A percentile compares a stretch with the other conserved stretches of the same genome.
phyloP scores from a whole-genome alignment of 2,888 invertebrate species.

The Cinara cedri region DNA sequence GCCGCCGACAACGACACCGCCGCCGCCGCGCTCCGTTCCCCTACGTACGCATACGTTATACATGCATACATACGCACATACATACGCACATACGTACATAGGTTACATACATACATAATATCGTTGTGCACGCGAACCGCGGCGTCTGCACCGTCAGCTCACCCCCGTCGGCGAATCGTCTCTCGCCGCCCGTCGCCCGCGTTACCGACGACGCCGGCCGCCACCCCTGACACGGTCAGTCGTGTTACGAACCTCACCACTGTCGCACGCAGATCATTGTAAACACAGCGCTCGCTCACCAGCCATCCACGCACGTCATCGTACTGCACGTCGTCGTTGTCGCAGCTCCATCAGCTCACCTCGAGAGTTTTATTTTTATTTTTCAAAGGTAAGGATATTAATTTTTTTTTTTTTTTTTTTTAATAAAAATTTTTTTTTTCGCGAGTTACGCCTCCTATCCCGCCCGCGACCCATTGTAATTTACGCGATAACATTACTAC shows the following conservation, averaged over 20 bases:
- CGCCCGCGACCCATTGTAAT: no score
- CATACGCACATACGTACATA: neutral
- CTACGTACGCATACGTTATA: neutral
- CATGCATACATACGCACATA: neutral
- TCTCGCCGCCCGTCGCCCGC: neutral
- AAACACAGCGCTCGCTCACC: neutral
- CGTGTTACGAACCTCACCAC: conserved; percentile 50
- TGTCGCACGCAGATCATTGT: conserved; percentile 37
- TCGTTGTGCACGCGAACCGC: conserved; percentile 17
- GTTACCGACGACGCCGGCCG: conserved; percentile 21
- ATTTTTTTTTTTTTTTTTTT: no score
- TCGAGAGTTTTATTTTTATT: neutral
- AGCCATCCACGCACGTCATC: neutral
- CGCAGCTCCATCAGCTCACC: neutral
- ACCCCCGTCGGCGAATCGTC: conserved; percentile 22
- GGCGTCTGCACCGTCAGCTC: neutral
- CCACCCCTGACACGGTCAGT: conserved; percentile 50
- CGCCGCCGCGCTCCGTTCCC: conserved; percentile 13
- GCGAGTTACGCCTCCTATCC: no score
- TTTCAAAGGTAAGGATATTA: neutral
- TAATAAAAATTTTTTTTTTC: no score
- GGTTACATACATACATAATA: neutral
- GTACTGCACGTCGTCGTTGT: neutral
- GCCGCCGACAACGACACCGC: conserved; percentile 7
- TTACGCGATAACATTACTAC: no score